phyloP scores from a whole-genome alignment of 2,797 vertebrate species.

The Bryconaethiops microstoma region DNA sequence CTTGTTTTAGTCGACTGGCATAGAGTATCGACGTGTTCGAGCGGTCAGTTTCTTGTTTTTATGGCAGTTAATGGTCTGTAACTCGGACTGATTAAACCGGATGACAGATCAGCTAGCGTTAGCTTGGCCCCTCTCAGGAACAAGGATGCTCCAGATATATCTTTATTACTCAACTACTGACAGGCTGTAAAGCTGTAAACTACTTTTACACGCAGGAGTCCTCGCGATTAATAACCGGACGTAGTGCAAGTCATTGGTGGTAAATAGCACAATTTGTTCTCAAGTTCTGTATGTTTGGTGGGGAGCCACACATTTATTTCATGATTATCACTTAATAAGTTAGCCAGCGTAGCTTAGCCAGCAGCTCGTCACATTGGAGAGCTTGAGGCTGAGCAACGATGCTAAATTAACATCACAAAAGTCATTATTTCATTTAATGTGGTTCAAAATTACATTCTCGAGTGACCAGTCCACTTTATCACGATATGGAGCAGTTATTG shows the following conservation, averaged over 20 bases:
- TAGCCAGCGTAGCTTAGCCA: not conserved
- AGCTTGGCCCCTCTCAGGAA: conserved; percentile 23
- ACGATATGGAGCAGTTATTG: not conserved
- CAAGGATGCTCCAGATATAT: conserved; percentile 36
- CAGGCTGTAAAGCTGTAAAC: not conserved
- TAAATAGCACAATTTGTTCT: not conserved
- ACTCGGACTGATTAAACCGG: not conserved
- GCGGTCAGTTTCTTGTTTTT: not conserved
- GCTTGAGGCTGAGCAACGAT: not conserved
- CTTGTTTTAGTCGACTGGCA: not conserved
- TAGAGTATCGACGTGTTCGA: no score
- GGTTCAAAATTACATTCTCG: not conserved
- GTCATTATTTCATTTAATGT: not conserved
- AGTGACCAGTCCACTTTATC: not conserved
- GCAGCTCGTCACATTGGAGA: not conserved
- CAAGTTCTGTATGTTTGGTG: not conserved
- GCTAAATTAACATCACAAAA: not conserved
- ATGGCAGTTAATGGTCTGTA: not conserved
- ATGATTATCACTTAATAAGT: not conserved
- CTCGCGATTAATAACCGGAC: no score
- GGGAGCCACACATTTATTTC: not conserved
- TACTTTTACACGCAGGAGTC: not conserved
- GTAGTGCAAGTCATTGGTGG: not conserved
- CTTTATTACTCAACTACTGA: not conserved
- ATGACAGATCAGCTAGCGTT: not conserved